Evolutionary conservation across 2,888 invertebrate species (phyloP).

Genomic region (Luperina testacea): DNA sequence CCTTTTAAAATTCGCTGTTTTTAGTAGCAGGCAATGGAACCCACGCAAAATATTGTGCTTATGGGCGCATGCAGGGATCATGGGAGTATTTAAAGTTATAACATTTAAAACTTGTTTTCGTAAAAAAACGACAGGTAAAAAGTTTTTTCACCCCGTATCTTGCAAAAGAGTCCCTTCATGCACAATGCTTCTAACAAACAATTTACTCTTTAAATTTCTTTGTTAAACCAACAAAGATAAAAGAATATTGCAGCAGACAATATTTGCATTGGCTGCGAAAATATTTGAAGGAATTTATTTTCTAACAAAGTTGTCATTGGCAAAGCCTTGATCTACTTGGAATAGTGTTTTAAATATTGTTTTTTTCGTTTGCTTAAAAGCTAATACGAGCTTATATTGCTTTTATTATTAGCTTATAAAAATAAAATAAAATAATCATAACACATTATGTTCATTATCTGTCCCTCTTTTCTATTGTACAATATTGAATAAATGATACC

Average conservation of each 20-base stretch:
- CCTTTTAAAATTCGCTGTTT: neutral
- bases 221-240: conserved; percentile 5
- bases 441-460: too few species aligned
- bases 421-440: too few species aligned
- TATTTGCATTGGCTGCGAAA: conserved; percentile 39
- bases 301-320: conserved; percentile 1
- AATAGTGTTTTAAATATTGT: neutral
- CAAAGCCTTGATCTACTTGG: conserved; percentile 21
- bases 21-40: neutral
- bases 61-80: neutral
- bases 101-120: neutral
- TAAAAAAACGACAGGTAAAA: neutral
- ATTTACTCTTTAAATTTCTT: neutral
- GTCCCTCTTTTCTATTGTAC: too few species aligned
- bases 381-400: neutral
- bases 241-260: conserved; percentile 19
- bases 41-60: neutral
- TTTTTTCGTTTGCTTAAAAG: neutral
- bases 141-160: neutral
- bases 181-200: neutral
- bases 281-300: conserved; percentile 12
- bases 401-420: too few species aligned
- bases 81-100: neutral
- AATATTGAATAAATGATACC: too few species aligned
- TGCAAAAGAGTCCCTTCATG: neutral